These are phyloP conservation scores for Diadumene lineata DNA, from an alignment of 92 coral and sea anemone species.

Conservation along the genomic window DNA sequence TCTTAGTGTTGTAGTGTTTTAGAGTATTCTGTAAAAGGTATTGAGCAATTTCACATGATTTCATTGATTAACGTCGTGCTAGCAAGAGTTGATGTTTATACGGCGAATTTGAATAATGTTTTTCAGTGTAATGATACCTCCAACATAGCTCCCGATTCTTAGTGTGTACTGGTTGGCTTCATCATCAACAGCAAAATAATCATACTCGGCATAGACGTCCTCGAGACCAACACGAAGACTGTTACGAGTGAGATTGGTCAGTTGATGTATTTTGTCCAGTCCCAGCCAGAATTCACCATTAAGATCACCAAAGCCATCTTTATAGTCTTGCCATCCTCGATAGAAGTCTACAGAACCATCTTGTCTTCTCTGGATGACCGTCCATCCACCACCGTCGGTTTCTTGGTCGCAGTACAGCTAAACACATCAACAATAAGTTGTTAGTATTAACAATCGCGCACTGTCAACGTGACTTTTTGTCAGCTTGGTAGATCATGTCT, in stretches of 20 bases:
- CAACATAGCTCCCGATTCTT: slow-evolving; percentile 16
- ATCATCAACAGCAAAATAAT: slow-evolving; percentile 28
- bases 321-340: slow-evolving; percentile 44
- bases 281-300: slow-evolving; percentile 51
- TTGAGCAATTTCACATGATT: too few species aligned
- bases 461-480: too few species aligned
- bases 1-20: too few species aligned
- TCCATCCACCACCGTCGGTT: slow-evolving; percentile 36
- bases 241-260: slow-evolving; percentile 16
- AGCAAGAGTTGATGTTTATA: too few species aligned
- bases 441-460: too few species aligned
- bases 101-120: too few species aligned
- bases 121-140: too few species aligned
- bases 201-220: slow-evolving; percentile 37
- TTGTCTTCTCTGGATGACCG: slow-evolving; percentile 24
- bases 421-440: background rate
- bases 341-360: slow-evolving; percentile 35
- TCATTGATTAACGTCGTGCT: too few species aligned
- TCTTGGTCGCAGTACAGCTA: slow-evolving; percentile 32
- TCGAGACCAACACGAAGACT: slow-evolving; percentile 43
- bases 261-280: slow-evolving; percentile 33
- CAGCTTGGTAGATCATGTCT: too few species aligned
- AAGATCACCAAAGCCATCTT: slow-evolving; percentile 35
- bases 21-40: too few species aligned
- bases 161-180: slow-evolving; percentile 24